Evolutionary conservation across 2,113 vertebrate genomes (phyloP).

Genomic region (Aphyosemion australe): DNA sequence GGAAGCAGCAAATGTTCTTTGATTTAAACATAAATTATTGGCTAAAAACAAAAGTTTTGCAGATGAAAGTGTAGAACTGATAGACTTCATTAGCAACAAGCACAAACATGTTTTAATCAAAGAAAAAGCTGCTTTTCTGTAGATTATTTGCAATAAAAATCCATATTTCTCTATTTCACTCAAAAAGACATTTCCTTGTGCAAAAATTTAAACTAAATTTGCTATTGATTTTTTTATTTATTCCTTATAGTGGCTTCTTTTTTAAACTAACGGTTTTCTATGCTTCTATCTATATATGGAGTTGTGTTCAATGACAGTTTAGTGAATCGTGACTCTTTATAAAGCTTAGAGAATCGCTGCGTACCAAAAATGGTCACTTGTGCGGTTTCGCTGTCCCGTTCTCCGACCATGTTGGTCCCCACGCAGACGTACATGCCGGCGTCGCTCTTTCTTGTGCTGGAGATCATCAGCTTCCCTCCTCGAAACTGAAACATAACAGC

Average conservation of each 20-base stretch:
- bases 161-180: no score
- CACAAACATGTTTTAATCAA: no score
- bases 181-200: no score
- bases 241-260: background rate
- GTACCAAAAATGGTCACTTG: constrained; percentile 98
- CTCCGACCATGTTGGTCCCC: constrained; percentile 98
- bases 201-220: no score
- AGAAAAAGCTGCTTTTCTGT: no score
- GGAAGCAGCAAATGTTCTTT: no score
- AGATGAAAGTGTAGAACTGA: no score
- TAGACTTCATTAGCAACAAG: no score
- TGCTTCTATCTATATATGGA: background rate
- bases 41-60: no score
- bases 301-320: background rate
- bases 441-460: constrained; percentile 93
- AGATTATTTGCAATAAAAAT: no score
- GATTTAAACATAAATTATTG: no score
- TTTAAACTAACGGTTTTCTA: background rate
- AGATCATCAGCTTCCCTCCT: constrained; percentile 98
- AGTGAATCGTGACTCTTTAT: background rate
- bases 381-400: constrained; percentile 94
- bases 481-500: constrained; percentile 83
- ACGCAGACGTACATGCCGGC: constrained; percentile 97
- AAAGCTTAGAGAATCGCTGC: constrained; percentile 2
- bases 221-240: no score